phyloP scores from a whole-genome alignment of 1,140 invertebrate genomes.

The Drosophila sulfurigaster region DNA sequence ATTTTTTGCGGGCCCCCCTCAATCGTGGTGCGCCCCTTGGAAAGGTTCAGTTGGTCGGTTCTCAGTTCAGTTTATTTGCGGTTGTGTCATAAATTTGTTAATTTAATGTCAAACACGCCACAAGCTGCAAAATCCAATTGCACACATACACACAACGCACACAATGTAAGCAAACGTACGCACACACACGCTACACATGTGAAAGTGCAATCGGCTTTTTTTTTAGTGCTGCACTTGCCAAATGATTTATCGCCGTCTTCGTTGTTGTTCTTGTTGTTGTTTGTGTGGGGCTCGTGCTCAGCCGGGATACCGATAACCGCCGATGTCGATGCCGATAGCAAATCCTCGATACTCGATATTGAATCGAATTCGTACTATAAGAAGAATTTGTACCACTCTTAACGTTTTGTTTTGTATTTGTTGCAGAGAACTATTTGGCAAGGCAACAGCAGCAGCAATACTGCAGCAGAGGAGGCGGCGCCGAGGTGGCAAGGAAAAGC shows the following conservation, averaged over 20 bases:
- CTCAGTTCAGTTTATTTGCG: slow-evolving; percentile 1
- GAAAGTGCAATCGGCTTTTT: slow-evolving; percentile 41
- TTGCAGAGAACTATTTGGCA: too few relatives aligned
- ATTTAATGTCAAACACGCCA: slow-evolving; percentile 49
- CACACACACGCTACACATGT: background rate
- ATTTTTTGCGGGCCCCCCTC: slow-evolving; percentile 21
- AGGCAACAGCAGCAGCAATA: too few relatives aligned
- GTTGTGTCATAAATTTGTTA: slow-evolving; percentile 48
- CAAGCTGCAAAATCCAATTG: slow-evolving; percentile 8
- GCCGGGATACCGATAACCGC: background rate
- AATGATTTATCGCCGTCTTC: background rate
- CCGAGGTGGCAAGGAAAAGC: background rate
- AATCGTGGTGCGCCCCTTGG: slow-evolving; percentile 13
- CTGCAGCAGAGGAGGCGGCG: background rate
- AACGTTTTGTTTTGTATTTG: too few relatives aligned
- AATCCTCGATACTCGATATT: too few relatives aligned
- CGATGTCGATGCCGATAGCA: too few relatives aligned
- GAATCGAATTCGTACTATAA: too few relatives aligned
- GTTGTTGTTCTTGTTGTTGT: background rate
- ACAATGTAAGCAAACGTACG: background rate
- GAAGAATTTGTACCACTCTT: too few relatives aligned
- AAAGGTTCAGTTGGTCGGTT: background rate
- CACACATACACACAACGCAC: background rate
- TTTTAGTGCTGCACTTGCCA: slow-evolving; percentile 11
- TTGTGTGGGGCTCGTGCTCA: background rate